These are phyloP conservation scores for Liopterus haemorrhoidalis DNA, from an alignment of 2,888 invertebrate species.

Conservation along the genomic window DNA sequence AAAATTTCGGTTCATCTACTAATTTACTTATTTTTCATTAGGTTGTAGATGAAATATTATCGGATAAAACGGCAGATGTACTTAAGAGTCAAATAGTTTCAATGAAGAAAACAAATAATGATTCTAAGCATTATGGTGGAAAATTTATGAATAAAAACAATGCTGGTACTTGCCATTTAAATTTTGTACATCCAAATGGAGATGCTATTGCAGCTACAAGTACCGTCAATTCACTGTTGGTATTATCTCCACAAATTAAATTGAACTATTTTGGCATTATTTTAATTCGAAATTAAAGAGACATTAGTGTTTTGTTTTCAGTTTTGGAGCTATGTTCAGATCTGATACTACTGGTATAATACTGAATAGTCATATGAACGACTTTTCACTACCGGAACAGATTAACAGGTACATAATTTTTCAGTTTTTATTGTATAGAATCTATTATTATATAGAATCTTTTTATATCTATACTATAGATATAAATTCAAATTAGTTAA, in stretches of 20 bases:
- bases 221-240: conserved; percentile 59
- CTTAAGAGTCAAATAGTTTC: conserved; percentile 24
- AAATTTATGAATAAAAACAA: conserved; percentile 37
- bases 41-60: conserved; percentile 38
- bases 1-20: too few species aligned
- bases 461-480: too few species aligned
- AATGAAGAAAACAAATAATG: conserved; percentile 50
- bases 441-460: too few species aligned
- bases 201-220: conserved; percentile 60
- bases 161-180: conserved; percentile 59
- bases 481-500: too few species aligned
- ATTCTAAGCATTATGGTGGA: conserved; percentile 58
- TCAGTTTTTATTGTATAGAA: too few species aligned
- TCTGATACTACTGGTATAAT: conserved; percentile 69
- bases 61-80: conserved; percentile 60
- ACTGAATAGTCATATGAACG: conserved; percentile 77
- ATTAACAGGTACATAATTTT: too few species aligned
- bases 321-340: conserved; percentile 70
- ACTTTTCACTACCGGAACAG: conserved; percentile 67
- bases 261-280: too few species aligned
- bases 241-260: conserved; percentile 38
- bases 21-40: too few species aligned
- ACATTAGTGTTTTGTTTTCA: conserved; percentile 45
- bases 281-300: too few species aligned
- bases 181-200: conserved; percentile 53